Conservation (phyloP, 2,113 vertebrate species). For the Oryzias melastigma region DNA sequence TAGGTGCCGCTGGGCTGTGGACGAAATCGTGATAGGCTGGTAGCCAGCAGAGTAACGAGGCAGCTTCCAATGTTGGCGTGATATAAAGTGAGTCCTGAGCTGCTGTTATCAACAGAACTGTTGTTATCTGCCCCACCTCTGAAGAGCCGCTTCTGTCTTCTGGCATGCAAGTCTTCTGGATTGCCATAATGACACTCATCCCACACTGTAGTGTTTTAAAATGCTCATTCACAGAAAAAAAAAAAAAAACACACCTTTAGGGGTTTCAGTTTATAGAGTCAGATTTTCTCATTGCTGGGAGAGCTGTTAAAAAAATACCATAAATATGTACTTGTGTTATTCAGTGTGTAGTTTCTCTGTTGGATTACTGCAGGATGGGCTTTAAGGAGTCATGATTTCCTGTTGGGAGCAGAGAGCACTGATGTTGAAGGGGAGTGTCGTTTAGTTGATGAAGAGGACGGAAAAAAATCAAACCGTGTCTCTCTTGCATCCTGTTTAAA, state of each 20-base stretch:
- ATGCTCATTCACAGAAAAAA: too few relatives aligned
- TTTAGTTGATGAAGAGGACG: conserved; percentile 48
- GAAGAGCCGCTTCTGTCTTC: conserved; percentile 50
- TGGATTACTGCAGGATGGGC: conserved; percentile 64
- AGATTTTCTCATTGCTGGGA: background rate
- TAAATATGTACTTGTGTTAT: conserved; percentile 31
- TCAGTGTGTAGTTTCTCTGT: conserved; percentile 52
- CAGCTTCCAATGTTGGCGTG: conserved; percentile 53
- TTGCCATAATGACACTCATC: background rate
- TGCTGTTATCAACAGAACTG: conserved; percentile 62
- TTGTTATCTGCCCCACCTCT: too few relatives aligned
- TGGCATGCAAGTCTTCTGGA: conserved; percentile 8
- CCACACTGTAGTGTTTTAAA: too few relatives aligned
- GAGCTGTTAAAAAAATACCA: background rate
- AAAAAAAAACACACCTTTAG: too few relatives aligned
- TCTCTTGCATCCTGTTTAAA: conserved; percentile 55
- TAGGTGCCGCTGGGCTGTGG: conserved; percentile 52
- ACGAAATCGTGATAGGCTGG: conserved; percentile 59
- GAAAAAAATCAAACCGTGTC: conserved; percentile 60
- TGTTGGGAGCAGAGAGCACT: conserved; percentile 61
- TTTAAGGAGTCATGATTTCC: conserved; percentile 76
- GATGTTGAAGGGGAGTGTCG: conserved; percentile 33
- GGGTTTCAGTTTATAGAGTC: too few relatives aligned
- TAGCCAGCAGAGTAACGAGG: conserved; percentile 68
- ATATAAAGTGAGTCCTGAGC: conserved; percentile 36